Evolutionary conservation across 2,888 invertebrate species (phyloP).

Genomic region (Agrotis puta): DNA sequence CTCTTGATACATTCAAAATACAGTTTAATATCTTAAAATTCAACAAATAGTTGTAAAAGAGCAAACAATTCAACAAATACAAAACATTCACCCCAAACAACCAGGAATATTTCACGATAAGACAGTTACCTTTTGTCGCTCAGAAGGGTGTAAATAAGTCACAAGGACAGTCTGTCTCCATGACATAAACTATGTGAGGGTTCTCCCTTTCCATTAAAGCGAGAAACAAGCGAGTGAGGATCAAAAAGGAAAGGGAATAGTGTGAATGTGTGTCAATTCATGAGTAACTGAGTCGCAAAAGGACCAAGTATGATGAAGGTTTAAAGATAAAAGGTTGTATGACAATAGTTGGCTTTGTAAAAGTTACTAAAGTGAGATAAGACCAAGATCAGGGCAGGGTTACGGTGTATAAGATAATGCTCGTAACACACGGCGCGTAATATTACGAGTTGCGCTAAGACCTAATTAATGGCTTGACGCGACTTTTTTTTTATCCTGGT

Average conservation of each 20-base stretch:
- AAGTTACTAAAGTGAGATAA: neutral
- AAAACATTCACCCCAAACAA: constrained; percentile 11
- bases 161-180: neutral
- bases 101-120: neutral
- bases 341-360: constrained; percentile 21
- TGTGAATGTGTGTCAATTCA: neutral
- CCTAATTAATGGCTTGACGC: too few relatives aligned
- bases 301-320: neutral
- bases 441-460: too few relatives aligned
- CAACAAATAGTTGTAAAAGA: too few relatives aligned
- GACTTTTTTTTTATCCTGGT: too few relatives aligned
- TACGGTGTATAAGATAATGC: neutral
- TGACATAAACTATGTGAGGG: constrained; percentile 13
- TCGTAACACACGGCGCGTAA: too few relatives aligned
- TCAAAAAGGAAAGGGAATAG: neutral
- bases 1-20: too few relatives aligned
- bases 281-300: neutral
- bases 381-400: neutral
- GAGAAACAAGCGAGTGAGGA: neutral
- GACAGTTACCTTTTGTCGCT: neutral
- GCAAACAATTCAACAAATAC: neutral
- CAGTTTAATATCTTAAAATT: too few relatives aligned
- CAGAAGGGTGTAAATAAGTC: neutral
- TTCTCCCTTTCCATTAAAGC: constrained; percentile 6
- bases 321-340: constrained; percentile 5